Evolutionary conservation across 1,140 invertebrate genomes (phyloP), one percentile per base, ranked within the genome.

Genomic region (Andrena cerasifolii): DNA sequence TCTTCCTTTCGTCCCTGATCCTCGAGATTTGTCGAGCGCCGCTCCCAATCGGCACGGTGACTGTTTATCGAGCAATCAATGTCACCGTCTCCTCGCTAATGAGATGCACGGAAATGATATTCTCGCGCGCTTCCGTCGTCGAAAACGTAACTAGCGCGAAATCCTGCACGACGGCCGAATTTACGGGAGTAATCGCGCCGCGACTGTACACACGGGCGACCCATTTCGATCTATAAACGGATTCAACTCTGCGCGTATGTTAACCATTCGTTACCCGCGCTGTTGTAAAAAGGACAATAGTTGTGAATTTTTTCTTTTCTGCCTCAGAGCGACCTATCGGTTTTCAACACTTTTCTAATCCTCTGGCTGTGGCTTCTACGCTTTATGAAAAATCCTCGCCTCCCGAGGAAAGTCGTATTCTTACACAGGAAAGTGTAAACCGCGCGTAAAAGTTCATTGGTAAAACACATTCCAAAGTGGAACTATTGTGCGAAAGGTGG

Each of bases 21-120:
- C 62, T 53, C 26, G 51, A 66, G 70, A 77, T 72, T 51, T 54
- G 62, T 63, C 61, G 51, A 18, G 65, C 53, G 70, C 54, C 58
- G 56, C 83, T 80, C 63, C 45, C 83, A 84, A 77, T 84, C 72
- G 63, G 62, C 80, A 76, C 67, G 73, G 40, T 68, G 54, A 67
- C 54, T 63, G 54, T 63, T 84, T 71, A 74, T 71, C 81, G 73
- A 72, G 83, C 61, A 80, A 75, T 56, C 82, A 67, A 51, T 59
- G 53, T 70, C 76, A 51, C 33, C 31, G 36, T 33, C 43, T 62
- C n/a, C 24, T 40, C 53, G 31, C 3, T 36, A 63, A 74, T 54
- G 70, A 51, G 40, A 33, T 67, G 21, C 40, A 58, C 21, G 51
- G 51, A 67, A 58, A 67, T 67, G 54, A 47, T 49, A 75, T 33